phyloP scores from a whole-genome alignment of 2,113 vertebrate species.

The Notothenia rossii region DNA sequence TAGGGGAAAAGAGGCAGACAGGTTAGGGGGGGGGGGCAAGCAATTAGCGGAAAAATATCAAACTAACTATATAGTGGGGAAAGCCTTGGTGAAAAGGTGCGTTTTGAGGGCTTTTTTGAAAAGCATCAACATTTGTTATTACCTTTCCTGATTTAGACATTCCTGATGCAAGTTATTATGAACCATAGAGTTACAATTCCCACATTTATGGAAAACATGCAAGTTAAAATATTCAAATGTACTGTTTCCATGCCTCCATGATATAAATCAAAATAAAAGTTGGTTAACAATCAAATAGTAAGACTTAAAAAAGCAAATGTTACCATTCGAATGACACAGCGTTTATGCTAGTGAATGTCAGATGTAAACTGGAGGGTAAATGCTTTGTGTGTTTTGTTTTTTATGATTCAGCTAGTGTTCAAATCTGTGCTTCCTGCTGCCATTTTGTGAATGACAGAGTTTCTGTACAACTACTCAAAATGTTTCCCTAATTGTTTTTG shows the following conservation, averaged over 20 bases:
- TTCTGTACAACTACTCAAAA: neutral
- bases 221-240: neutral
- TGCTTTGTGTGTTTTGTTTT: neutral
- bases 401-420: neutral
- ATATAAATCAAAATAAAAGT: neutral
- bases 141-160: neutral
- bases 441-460: slow-evolving; percentile 29
- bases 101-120: too few species aligned
- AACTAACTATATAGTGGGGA: too few species aligned
- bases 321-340: neutral
- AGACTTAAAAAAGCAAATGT: neutral
- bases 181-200: neutral
- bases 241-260: neutral
- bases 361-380: neutral
- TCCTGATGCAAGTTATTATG: neutral
- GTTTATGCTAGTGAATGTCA: neutral
- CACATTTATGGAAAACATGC: neutral
- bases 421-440: slow-evolving; percentile 18
- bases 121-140: neutral
- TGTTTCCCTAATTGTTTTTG: neutral
- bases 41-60: too few species aligned
- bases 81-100: too few species aligned
- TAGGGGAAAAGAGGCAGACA: too few species aligned
- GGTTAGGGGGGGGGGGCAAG: too few species aligned
- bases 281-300: neutral